phyloP scores from a whole-genome alignment of 92 coral and sea anemone genomes.

The Epizoanthus scotinus region DNA sequence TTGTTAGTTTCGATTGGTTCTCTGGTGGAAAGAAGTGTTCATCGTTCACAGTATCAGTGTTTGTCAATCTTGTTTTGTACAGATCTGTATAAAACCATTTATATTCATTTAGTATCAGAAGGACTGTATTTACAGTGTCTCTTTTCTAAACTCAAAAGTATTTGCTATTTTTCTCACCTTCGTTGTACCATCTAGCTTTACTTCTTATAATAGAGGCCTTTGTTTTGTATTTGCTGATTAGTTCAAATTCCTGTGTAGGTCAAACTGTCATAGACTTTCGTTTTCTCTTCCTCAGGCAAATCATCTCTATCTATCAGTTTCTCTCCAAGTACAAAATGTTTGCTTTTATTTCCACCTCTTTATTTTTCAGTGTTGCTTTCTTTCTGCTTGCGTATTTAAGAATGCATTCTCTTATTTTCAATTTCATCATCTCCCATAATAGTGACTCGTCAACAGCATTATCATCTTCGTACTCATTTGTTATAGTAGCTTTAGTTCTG shows the following conservation, averaged over 20 bases:
- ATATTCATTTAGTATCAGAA: background rate
- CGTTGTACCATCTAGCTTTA: background rate
- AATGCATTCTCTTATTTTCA: slow-evolving; percentile 44
- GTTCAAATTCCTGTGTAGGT: slow-evolving; percentile 4
- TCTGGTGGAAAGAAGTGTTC: background rate
- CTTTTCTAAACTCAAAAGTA: background rate
- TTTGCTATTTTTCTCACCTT: background rate
- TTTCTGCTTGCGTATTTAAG: slow-evolving; percentile 34
- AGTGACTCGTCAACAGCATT: slow-evolving; percentile 5
- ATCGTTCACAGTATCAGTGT: background rate
- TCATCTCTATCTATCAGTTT: background rate
- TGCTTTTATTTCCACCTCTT: slow-evolving; percentile 7
- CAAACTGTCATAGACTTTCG: background rate
- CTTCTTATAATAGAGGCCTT: background rate
- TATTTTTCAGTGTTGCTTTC: slow-evolving; percentile 18
- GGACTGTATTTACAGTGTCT: too few species aligned
- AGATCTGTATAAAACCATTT: background rate
- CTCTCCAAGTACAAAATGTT: background rate
- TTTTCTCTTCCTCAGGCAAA: background rate
- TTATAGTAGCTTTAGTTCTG: slow-evolving; percentile 12
- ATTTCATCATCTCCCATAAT: slow-evolving; percentile 45
- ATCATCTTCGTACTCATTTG: background rate
- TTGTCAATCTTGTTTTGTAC: background rate
- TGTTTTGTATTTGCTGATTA: slow-evolving; percentile 25
- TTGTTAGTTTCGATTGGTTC: background rate